Evolutionary conservation across 2,888 invertebrate species (phyloP).

Genomic region (Aphrophora alni): DNA sequence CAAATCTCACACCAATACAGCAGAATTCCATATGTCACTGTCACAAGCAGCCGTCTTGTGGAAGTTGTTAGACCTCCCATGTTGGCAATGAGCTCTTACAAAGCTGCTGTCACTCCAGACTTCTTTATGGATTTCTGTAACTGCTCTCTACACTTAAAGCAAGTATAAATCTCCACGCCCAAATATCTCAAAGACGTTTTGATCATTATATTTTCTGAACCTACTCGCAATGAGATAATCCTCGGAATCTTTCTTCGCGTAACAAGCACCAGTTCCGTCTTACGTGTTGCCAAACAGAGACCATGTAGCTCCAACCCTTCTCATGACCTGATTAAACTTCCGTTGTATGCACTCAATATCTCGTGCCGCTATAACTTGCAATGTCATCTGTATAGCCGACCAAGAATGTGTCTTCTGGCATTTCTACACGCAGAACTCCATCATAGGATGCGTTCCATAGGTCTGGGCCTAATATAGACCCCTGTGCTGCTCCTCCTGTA

Average conservation of each 20-base stretch:
- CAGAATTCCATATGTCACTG: too few relatives aligned
- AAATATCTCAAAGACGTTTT: conserved; percentile 27
- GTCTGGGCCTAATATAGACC: conserved; percentile 43
- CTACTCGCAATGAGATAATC: conserved; percentile 37
- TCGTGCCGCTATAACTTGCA: conserved; percentile 40
- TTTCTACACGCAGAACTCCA: conserved; percentile 36
- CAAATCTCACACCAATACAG: too few relatives aligned
- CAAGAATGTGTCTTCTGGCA: conserved; percentile 39
- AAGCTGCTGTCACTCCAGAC: too few relatives aligned
- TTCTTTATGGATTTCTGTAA: too few relatives aligned
- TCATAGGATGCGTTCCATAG: conserved; percentile 47
- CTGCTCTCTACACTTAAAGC: conserved; percentile 43
- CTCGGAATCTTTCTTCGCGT: conserved; percentile 41
- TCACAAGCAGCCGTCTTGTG: too few relatives aligned
- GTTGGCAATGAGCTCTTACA: too few relatives aligned
- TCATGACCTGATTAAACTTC: too few relatives aligned
- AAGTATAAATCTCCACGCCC: conserved; percentile 41
- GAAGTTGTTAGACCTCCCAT: too few relatives aligned
- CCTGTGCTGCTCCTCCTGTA: conserved; percentile 44
- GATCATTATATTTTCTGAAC: conserved; percentile 24
- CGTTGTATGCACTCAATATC: conserved; percentile 23
- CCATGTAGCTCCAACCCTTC: conserved; percentile 30
- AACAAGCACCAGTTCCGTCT: conserved; percentile 45
- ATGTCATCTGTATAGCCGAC: conserved; percentile 45
- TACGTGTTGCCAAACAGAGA: conserved; percentile 42